Evolutionary conservation across 2,888 invertebrate genomes (phyloP), one percentile per base, ranked within the genome.

Genomic region (Ferdinandea cuprea): DNA sequence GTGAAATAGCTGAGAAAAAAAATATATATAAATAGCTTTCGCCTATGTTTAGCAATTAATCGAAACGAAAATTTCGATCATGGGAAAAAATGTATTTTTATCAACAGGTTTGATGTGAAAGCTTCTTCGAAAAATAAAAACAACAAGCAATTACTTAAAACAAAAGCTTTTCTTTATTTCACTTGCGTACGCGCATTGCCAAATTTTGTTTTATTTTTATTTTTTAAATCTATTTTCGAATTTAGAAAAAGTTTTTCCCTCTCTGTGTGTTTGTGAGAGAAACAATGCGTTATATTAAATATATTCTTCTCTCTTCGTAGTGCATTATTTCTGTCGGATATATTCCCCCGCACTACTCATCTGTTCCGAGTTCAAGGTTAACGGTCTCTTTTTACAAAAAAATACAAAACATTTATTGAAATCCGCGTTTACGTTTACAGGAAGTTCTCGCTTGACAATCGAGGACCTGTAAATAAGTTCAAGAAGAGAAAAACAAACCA

Each of bases 81-180:
- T 69, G 78, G 68, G 58, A 40, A 61, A 61, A 81, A 84, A 48
- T 74, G 65, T 84, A 84, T 84, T 84, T 84, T 84, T 84, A 84
- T 84, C 84, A 84, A 84, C 84, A 84, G 79, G 84, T 84, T 84
- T 84, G 79, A 84, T 79, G 69, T 58, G 68, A 73, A 74, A 84
- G 79, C 79, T 78, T 37, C n/a, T 28, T 50, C 56, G 11, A 63
- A 46, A 52, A 40, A 40, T 40, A 63, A 28, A 21, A 21, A 46
- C 11, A 15, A 15, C 35, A 66, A 52, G 37, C 17, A 28, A 56
- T 13, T 54, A 32, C 19, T 7, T n/a, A 1, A 35, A 28, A 32
- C 25, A 32, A 65, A 65, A 76, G 72, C 61, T 83, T 48, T 28
- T 35, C 21, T 28, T 65, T 21, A 37, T 32, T 71, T 66, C 42